Evolutionary conservation across 2,797 vertebrate species (phyloP).

Genomic region (Austrolebias charrua): DNA sequence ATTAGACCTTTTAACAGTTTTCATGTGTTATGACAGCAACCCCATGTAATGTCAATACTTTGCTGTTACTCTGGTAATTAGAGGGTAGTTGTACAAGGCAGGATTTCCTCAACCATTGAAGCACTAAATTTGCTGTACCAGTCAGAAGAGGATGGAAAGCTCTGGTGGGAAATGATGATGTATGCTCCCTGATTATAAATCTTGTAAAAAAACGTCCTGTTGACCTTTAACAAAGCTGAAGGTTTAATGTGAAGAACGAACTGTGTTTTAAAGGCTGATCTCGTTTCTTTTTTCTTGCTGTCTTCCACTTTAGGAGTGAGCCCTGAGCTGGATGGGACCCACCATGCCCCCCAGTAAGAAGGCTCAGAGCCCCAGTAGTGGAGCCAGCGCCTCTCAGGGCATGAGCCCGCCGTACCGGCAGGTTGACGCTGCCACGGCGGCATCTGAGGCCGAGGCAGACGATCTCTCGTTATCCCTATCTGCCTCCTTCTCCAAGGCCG

Average conservation of each 20-base stretch:
- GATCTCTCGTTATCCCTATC: slow-evolving; percentile 88
- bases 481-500: slow-evolving; percentile 87
- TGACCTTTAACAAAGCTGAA: slow-evolving; percentile 51
- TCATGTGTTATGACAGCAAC: slow-evolving; percentile 64
- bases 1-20: slow-evolving; percentile 45
- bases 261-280: slow-evolving; percentile 48
- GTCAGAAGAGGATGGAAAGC: slow-evolving; percentile 47
- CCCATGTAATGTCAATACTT: slow-evolving; percentile 64
- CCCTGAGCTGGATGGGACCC: slow-evolving; percentile 94
- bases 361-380: slow-evolving; percentile 91
- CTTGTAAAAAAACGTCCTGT: slow-evolving; percentile 33
- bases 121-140: slow-evolving; percentile 67
- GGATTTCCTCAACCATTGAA: slow-evolving; percentile 64
- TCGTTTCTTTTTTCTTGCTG: slow-evolving; percentile 32
- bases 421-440: slow-evolving; percentile 75
- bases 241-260: slow-evolving; percentile 28
- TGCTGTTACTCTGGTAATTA: slow-evolving; percentile 65
- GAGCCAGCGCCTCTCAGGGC: slow-evolving; percentile 90
- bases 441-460: slow-evolving; percentile 81
- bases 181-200: slow-evolving; percentile 51
- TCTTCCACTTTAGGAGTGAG: slow-evolving; percentile 78
- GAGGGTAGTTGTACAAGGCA: slow-evolving; percentile 59
- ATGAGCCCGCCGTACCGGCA: slow-evolving; percentile 88
- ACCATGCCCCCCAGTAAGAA: slow-evolving; percentile 99
- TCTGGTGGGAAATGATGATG: slow-evolving; percentile 54